These are phyloP conservation scores for Notiomystis cincta DNA, from an alignment of 2,113 vertebrate species.

Conservation along the genomic window DNA sequence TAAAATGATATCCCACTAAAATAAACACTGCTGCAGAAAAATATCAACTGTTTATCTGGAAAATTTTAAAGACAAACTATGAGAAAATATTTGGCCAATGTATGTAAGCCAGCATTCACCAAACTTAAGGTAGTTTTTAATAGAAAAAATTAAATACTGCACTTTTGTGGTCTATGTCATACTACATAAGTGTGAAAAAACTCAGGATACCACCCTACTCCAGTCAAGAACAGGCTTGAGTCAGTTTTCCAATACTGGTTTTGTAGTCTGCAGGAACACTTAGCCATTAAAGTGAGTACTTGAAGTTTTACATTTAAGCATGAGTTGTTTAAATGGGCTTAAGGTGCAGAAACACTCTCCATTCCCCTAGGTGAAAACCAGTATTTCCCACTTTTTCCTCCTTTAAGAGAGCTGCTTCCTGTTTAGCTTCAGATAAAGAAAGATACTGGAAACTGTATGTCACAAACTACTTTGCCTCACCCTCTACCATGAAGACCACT, in stretches of 20 bases:
- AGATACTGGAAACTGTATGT: fast-evolving
- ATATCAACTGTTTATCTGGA: not conserved
- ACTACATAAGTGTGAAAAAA: fast-evolving
- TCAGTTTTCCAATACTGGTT: not conserved
- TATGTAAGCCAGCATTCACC: not conserved
- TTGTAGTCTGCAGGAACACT: not conserved
- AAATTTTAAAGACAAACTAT: not conserved
- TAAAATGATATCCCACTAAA: not conserved
- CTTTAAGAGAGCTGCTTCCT: not conserved
- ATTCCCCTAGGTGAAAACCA: not conserved
- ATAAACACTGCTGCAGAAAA: not conserved
- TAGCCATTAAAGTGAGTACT: not conserved
- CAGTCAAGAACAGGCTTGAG: not conserved
- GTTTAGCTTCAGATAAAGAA: not conserved
- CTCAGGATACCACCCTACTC: not conserved
- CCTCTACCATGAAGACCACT: not conserved
- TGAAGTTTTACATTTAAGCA: not conserved
- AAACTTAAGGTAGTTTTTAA: not conserved
- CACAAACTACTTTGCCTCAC: not conserved
- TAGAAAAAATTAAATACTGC: not conserved
- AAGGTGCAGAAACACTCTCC: not conserved
- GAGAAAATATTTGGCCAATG: not conserved
- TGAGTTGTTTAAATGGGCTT: not conserved
- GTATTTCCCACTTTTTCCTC: not conserved
- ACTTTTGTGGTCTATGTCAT: not conserved